Evolutionary conservation across 92 coral and sea anemone genomes (phyloP).

Genomic region (Diadumene lineata): DNA sequence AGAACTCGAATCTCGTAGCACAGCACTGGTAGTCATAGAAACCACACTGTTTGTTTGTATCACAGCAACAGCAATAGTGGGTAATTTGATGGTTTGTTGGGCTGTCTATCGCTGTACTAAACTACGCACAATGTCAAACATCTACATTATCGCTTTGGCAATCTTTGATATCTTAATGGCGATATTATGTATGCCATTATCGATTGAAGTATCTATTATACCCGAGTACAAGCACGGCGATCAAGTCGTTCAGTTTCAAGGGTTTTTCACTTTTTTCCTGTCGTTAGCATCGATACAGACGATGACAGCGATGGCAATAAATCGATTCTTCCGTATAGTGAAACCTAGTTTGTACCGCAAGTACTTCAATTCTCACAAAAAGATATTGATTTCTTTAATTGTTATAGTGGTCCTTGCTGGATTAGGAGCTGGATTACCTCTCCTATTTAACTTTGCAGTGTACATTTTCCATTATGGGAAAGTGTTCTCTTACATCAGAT

Average conservation of each 20-base stretch:
- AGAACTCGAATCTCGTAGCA: conserved; percentile 31
- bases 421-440: conserved; percentile 23
- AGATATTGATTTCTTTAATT: conserved; percentile 4
- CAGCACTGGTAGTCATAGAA: conserved; percentile 33
- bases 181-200: conserved; percentile 35
- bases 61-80: conserved; percentile 38
- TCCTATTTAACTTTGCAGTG: conserved; percentile 17
- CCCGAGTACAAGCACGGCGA: conserved; percentile 24
- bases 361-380: conserved; percentile 14
- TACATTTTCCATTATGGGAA: conserved; percentile 47
- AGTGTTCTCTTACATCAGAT: conserved; percentile 37
- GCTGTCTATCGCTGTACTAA: conserved; percentile 35
- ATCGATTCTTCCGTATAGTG: conserved; percentile 43
- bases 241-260: conserved; percentile 35
- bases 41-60: conserved; percentile 16
- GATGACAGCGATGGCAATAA: conserved; percentile 51
- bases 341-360: conserved; percentile 34
- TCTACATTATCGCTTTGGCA: conserved; percentile 39
- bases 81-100: conserved; percentile 51
- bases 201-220: conserved; percentile 25
- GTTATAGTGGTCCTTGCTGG: conserved; percentile 20
- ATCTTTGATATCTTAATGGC: conserved; percentile 51
- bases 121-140: conserved; percentile 30
- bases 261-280: conserved; percentile 38
- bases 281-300: conserved; percentile 49